Conservation (phyloP, 2,797 vertebrate genomes). For the Limnodromus scolopaceus region DNA sequence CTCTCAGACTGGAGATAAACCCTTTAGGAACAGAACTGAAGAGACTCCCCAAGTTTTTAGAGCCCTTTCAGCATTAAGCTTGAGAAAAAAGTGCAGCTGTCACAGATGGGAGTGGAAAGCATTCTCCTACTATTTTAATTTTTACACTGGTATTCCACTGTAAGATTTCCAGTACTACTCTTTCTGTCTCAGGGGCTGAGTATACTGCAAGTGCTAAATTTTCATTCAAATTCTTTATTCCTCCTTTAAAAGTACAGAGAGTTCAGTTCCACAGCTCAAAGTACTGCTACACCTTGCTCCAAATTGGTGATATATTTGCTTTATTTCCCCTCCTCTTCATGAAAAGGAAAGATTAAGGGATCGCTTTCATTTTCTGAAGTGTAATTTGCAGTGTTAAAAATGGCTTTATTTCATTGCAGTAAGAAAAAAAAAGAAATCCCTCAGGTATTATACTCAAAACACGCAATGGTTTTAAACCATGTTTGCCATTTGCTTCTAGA, state of each 20-base stretch:
- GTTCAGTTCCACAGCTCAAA: neutral
- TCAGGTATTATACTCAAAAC: neutral
- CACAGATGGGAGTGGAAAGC: neutral
- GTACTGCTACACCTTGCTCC: neutral
- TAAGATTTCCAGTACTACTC: neutral
- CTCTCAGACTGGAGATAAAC: neutral
- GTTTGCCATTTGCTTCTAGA: neutral
- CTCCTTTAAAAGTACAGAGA: neutral
- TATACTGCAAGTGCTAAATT: neutral
- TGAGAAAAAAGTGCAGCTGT: neutral
- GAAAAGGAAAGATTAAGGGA: neutral
- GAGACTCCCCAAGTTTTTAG: neutral
- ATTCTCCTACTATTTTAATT: neutral
- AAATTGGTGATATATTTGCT: neutral
- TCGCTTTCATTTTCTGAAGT: neutral
- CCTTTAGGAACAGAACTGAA: accelerated
- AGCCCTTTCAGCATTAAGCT: neutral
- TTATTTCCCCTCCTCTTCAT: neutral
- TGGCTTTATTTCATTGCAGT: neutral
- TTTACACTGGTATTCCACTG: neutral
- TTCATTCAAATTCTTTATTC: neutral
- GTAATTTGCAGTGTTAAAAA: neutral
- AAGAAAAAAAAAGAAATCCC: neutral
- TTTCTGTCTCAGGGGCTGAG: neutral
- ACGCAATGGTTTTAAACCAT: neutral